A percentile compares a stretch with the other conserved stretches of the same genome.
phyloP scores from a whole-genome alignment of 2,888 invertebrate genomes.

The Micoletzkya japonica region DNA sequence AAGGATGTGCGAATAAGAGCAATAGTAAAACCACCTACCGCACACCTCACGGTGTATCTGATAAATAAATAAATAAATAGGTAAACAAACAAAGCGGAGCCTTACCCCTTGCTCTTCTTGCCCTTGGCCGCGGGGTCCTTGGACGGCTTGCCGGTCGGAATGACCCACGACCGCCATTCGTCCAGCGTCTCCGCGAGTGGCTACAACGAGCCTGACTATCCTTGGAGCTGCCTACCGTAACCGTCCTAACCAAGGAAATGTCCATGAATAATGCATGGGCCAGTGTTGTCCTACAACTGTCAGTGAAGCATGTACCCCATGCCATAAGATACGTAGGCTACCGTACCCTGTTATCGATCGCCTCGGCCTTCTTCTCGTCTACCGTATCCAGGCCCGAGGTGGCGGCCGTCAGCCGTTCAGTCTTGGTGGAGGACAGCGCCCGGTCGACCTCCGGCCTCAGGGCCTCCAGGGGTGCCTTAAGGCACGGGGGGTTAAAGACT shows the following conservation, averaged over 20 bases:
- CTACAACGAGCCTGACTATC: conserved; percentile 9
- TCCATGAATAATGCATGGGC: not conserved
- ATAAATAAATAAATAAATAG: too few species aligned
- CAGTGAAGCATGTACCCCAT: not conserved
- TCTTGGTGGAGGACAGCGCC: conserved; percentile 31
- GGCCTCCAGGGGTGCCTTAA: conserved; percentile 29
- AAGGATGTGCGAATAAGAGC: not conserved
- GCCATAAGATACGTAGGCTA: not conserved
- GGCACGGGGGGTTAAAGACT: too few species aligned
- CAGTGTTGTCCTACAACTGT: not conserved
- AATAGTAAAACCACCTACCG: not conserved
- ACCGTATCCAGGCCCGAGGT: conserved; percentile 20
- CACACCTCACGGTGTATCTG: too few species aligned
- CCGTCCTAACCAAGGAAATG: not conserved
- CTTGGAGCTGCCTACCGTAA: not conserved
- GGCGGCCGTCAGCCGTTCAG: conserved; percentile 27
- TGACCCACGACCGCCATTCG: conserved; percentile 38
- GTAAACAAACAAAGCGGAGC: too few species aligned
- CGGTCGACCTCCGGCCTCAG: conserved; percentile 31
- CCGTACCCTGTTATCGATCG: conserved; percentile 35
- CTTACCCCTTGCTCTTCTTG: conserved; percentile 24
- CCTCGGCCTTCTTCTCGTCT: conserved; percentile 33
- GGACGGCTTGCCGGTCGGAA: not conserved
- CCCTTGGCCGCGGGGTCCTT: conserved; percentile 27
- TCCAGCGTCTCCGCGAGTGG: conserved; percentile 39